These are phyloP conservation scores for Pholis gunnellus DNA, from an alignment of 2,113 vertebrate species.

Conservation along the genomic window DNA sequence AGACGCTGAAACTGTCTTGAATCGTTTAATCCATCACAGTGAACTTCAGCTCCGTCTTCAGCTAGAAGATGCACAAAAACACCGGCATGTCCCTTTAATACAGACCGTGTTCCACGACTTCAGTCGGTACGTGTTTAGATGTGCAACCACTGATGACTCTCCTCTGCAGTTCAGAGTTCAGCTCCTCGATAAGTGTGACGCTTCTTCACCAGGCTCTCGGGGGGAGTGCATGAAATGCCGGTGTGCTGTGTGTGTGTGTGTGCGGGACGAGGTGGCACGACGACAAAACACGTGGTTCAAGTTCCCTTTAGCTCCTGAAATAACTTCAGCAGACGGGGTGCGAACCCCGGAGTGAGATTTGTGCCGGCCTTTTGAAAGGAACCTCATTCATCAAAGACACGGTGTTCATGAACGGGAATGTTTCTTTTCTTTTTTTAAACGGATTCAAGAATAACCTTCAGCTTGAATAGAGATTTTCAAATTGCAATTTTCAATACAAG, in stretches of 20 bases:
- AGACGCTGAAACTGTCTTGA: too few species aligned
- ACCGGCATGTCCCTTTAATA: background rate
- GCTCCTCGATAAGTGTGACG: background rate
- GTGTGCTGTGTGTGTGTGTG: background rate
- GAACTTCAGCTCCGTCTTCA: background rate
- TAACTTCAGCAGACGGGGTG: background rate
- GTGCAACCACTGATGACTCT: background rate
- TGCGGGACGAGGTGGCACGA: background rate
- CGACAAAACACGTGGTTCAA: conserved; percentile 7
- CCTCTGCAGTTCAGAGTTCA: conserved; percentile 1
- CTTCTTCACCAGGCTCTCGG: background rate
- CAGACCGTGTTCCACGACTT: too few species aligned
- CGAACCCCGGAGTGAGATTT: background rate
- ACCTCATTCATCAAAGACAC: conserved; percentile 24
- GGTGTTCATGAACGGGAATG: background rate
- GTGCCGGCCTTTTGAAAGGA: conserved; percentile 17
- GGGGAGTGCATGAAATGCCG: background rate
- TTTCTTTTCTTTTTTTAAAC: background rate
- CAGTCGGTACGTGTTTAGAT: background rate
- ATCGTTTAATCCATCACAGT: too few species aligned
- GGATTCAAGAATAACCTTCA: conserved; percentile 16
- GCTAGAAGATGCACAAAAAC: background rate
- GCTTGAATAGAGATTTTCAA: conserved; percentile 30
- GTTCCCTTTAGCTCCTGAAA: background rate
- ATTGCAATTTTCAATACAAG: background rate